Percentiles rank a stretch among this genome's conserved stretches.
Evolutionary conservation across 2,888 invertebrate species (phyloP).

Genomic region (Aproaerema taeniolella): DNA sequence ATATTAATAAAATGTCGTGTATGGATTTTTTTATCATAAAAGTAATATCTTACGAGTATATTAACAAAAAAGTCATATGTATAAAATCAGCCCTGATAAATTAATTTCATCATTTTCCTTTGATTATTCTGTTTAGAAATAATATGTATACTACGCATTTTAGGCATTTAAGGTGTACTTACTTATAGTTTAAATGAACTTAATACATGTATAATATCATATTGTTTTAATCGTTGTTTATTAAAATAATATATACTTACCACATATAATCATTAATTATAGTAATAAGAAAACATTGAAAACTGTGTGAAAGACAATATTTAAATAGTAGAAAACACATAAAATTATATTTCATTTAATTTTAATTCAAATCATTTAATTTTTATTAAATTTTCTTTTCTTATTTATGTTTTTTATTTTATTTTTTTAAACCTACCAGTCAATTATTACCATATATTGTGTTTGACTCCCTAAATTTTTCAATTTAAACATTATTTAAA

Average conservation of each 20-base stretch:
- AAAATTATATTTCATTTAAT: slow-evolving; percentile 26
- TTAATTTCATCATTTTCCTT: too few species aligned
- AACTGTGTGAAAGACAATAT: slow-evolving; percentile 59
- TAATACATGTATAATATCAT: too few species aligned
- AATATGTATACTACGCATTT: too few species aligned
- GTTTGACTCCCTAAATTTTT: slow-evolving; percentile 76
- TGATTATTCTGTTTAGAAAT: too few species aligned
- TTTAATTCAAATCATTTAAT: slow-evolving; percentile 16
- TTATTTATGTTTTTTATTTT: slow-evolving; percentile 39
- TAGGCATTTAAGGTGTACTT: too few species aligned
- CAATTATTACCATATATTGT: slow-evolving; percentile 45
- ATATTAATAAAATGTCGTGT: too few species aligned
- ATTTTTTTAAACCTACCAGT: slow-evolving; percentile 59
- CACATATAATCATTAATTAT: not conserved
- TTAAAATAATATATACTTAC: slow-evolving; percentile 5
- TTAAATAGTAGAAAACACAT: slow-evolving; percentile 21
- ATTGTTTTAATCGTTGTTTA: too few species aligned
- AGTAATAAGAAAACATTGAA: slow-evolving; percentile 16
- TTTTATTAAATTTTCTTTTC: slow-evolving; percentile 22
- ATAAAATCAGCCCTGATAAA: too few species aligned
- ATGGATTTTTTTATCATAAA: too few species aligned
- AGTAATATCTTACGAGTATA: too few species aligned
- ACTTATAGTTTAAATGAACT: too few species aligned
- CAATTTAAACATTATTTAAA: slow-evolving; percentile 47
- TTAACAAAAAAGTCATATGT: too few species aligned